phyloP scores from a whole-genome alignment of 2,888 invertebrate species.

The Melanargia galathea region DNA sequence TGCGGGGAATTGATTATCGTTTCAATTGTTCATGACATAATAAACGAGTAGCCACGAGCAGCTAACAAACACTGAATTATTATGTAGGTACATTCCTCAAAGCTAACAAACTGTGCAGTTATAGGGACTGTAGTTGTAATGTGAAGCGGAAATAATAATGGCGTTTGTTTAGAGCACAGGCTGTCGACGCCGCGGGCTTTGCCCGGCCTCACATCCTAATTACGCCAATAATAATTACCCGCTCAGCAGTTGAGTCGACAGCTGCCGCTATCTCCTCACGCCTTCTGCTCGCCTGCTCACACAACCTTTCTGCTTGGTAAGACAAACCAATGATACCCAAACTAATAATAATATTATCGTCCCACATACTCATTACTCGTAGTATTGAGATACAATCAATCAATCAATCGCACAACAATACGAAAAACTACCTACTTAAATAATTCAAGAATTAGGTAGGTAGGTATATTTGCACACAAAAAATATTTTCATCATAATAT shows the following conservation, averaged over 20 bases:
- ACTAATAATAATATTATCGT: not conserved
- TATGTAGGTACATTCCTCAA: no score
- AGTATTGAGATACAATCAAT: not conserved
- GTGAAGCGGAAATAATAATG: conserved; percentile 78
- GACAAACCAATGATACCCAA: not conserved
- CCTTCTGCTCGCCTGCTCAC: conserved; percentile 55
- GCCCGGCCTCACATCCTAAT: conserved; percentile 77
- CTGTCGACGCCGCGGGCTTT: conserved; percentile 69
- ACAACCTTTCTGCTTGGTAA: conserved; percentile 1
- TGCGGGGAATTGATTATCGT: conserved; percentile 66
- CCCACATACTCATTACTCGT: not conserved
- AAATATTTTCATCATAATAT: not conserved
- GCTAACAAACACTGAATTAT: conserved; percentile 70
- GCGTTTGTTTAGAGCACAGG: conserved; percentile 67
- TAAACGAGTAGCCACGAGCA: conserved; percentile 51
- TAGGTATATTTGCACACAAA: no score
- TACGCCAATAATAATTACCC: conserved; percentile 80
- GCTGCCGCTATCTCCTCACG: conserved; percentile 53
- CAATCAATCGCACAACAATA: not conserved
- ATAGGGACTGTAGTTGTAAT: conserved; percentile 49
- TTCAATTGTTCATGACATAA: conserved; percentile 72
- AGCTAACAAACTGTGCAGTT: conserved; percentile 64
- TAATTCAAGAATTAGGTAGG: not conserved
- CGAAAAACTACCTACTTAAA: not conserved
- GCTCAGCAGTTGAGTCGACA: conserved; percentile 60